A percentile compares a stretch with the other conserved stretches of the same genome.
These are phyloP conservation scores for Nycticryphes semicollaris DNA, from an alignment of 2,113 vertebrate genomes.

Conservation along the genomic window DNA sequence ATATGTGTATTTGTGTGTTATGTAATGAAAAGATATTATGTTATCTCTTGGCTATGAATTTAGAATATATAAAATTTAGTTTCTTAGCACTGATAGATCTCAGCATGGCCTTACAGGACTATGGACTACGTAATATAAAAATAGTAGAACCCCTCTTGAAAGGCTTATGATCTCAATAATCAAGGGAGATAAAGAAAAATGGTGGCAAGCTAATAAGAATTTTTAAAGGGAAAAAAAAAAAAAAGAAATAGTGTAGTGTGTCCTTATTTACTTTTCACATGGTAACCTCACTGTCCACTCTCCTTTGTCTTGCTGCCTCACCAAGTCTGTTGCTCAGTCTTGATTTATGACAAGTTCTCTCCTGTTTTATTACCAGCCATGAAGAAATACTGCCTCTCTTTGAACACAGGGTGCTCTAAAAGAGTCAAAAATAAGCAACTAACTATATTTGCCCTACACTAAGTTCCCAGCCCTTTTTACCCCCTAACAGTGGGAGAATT, in stretches of 20 bases:
- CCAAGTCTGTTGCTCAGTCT: neutral
- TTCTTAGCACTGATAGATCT: neutral
- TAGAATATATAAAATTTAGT: neutral
- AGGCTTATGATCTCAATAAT: neutral
- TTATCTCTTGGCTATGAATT: neutral
- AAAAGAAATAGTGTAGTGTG: neutral
- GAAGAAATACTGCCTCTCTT: neutral
- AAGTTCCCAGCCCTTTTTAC: neutral
- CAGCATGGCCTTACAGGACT: neutral
- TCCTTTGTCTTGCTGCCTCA: constrained; percentile 16
- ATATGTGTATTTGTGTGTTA: neutral
- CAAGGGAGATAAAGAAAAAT: neutral
- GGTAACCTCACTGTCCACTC: neutral
- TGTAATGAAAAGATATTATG: neutral
- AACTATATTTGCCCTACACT: neutral
- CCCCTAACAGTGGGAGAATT: neutral
- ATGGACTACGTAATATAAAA: rapidly evolving
- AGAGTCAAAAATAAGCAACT: neutral
- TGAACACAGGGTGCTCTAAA: neutral
- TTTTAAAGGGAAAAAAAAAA: neutral
- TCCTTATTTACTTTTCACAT: constrained; percentile 42
- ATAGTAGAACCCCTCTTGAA: neutral
- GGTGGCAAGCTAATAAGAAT: neutral
- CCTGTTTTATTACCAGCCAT: neutral
- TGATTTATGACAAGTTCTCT: constrained; percentile 46